phyloP scores from a whole-genome alignment of 1,140 invertebrate genomes.

The Limonius californicus region DNA sequence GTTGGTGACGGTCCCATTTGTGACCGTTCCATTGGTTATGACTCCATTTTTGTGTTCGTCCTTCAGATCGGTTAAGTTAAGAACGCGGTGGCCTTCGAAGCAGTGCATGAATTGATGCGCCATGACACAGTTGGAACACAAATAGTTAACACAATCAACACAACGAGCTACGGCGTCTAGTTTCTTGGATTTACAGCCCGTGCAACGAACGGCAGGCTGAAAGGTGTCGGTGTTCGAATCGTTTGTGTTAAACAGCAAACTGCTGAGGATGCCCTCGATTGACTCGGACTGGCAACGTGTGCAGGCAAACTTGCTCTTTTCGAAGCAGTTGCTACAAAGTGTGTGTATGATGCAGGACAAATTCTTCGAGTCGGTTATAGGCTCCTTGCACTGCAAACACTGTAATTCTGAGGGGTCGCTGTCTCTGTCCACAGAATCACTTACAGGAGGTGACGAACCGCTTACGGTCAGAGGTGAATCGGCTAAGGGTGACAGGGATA shows the following conservation, averaged over 20 bases:
- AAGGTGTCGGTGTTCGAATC: constrained; percentile 41
- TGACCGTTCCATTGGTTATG: constrained; percentile 35
- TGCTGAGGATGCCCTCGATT: constrained; percentile 61
- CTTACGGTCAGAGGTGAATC: constrained; percentile 75
- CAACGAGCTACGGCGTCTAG: constrained; percentile 85
- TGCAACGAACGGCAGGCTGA: constrained; percentile 64
- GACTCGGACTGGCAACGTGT: constrained; percentile 75
- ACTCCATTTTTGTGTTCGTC: constrained; percentile 46
- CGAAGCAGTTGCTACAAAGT: constrained; percentile 76
- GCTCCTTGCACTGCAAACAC: constrained; percentile 80
- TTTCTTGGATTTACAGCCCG: constrained; percentile 82
- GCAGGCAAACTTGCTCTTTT: constrained; percentile 79
- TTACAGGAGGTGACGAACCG: constrained; percentile 75
- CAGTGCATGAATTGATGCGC: constrained; percentile 98
- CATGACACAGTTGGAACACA: constrained; percentile 96
- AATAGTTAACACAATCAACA: constrained; percentile 90
- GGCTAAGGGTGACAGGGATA: constrained; percentile 56
- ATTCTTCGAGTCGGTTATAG: constrained; percentile 66
- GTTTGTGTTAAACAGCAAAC: constrained; percentile 59
- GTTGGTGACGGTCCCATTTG: constrained; percentile 21
- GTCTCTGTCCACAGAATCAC: constrained; percentile 64
- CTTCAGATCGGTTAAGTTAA: constrained; percentile 67
- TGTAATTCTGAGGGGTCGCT: constrained; percentile 56
- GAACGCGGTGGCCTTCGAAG: constrained; percentile 92
- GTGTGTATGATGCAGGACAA: constrained; percentile 81